Evolutionary conservation across 2,888 invertebrate species (phyloP), one percentile per base, ranked within the genome.

Genomic region (Ecliptopera silaceata): DNA sequence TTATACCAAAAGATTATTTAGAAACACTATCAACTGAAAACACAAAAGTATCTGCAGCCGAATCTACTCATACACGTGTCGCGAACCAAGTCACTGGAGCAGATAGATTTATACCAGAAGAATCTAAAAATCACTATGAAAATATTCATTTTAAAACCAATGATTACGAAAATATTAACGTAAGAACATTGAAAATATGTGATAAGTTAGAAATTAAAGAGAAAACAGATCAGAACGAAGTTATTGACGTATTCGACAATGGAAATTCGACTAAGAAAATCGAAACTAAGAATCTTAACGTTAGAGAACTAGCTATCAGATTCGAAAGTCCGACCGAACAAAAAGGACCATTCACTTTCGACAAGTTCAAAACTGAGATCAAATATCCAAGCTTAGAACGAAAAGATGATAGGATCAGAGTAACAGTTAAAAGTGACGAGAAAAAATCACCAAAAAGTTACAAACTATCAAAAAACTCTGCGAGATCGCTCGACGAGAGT

Each of bases 401-500:
- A 0, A 80, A 80, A 45, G 80, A 80, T 0, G 81, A 87, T 2
- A 39, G 6, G 4, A 15, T 50, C 12, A 79, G 72, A 50, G 55
- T 72, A 6, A 75, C 82, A 61, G 73, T 84, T 0, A 78, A 77
- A 45, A 82, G 75, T 44, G 79, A 77, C 20, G 77, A 79, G 1
- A 59, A 55, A 32, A 56, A 49, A 0, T 89, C 95, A 0, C 94
- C 94, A 0, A 92, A 93, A 68, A 92, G 92, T 15, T 88, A 86
- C 56, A 89, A 87, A 62, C 74, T 93, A 48, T 86, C 94, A 0
- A 94, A 94, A 71, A 93, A 93, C 62, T 92, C 94, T 0, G 94
- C 95, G 0, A 86, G 95, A 20, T 95, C 95, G 0, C 78, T 95
- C 51, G 95, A 95, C 77, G 95, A 95, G 69, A 95, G 94, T 64